phyloP scores from a whole-genome alignment of 2,797 vertebrate genomes.

The Coregonus ussuriensis region DNA sequence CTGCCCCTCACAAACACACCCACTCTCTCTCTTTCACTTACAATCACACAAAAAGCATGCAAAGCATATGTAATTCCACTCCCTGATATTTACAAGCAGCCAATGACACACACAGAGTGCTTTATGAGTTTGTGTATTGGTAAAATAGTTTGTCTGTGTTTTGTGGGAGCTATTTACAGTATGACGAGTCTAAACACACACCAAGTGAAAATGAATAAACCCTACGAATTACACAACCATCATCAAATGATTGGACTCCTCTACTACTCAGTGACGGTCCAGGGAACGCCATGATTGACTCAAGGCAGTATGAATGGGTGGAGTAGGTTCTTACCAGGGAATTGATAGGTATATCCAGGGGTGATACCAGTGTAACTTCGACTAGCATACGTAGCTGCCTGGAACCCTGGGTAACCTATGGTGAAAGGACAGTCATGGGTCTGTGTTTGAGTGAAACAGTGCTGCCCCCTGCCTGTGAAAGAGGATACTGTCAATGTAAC shows the following conservation, averaged over 20 bases:
- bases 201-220: not conserved
- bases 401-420: slow-evolving; percentile 96
- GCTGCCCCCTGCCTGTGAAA: slow-evolving; percentile 29
- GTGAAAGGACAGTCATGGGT: slow-evolving; percentile 10
- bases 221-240: not conserved
- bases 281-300: not conserved
- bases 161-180: not conserved
- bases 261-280: too few relatives aligned
- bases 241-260: not conserved
- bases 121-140: slow-evolving; percentile 37
- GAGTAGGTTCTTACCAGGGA: slow-evolving; percentile 85
- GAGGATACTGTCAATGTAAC: not conserved
- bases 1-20: not conserved
- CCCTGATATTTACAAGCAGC: slow-evolving; percentile 80
- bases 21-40: not conserved
- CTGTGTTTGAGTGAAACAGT: slow-evolving; percentile 6
- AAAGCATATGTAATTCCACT: slow-evolving; percentile 54
- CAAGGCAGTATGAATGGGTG: not conserved
- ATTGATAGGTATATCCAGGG: slow-evolving; percentile 98
- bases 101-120: slow-evolving; percentile 47
- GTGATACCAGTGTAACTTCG: slow-evolving; percentile 96
- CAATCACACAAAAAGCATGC: not conserved
- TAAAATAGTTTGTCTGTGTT: slow-evolving; percentile 47
- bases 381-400: slow-evolving; percentile 96
- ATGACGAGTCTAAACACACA: not conserved